Base-by-base conservation (phyloP, 2,888 invertebrate genomes). In the Eristalinus sepulchralis region DNA sequence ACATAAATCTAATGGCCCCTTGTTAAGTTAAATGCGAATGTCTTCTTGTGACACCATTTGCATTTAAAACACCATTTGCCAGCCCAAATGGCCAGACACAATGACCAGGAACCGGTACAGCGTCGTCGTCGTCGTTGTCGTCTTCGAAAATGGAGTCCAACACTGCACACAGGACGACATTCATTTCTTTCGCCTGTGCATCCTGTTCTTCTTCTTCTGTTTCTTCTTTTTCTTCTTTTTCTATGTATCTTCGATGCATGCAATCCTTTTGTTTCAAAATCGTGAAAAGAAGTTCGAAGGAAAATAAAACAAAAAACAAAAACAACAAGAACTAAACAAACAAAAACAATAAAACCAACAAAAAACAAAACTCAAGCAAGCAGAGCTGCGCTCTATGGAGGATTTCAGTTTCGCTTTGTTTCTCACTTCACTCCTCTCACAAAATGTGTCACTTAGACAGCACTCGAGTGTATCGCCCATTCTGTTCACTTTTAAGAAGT, bases 361-460 rank as follows among this genome's bases (percentile, higher is more conserved):
- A 62, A 53, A 34, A 68, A 55, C 20, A 63, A 60, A 53, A 67
- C 31, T 60, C 55, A 27, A 20, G 62, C 71, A 67, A 82, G 36
- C 60, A 59, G 24, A 63, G 62, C 63, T 55, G 68, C 27, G 27
- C 22, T 63, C 22, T 68, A 55, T 63, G 20, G 36, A 84, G 70
- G 75, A 76, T 81, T 84, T 71, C 71, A 85, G 76, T 57, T 81
- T 68, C 24, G 71, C 81, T 72, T 81, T 84, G 80, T 84, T 81
- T 81, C 66, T 55, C 80, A 57, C 55, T 71, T 71, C 57, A 67
- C 57, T 20, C 67, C 55, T 11, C 59, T 77, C 57, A 85, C 81
- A 81, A 85, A 85, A 85, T 85, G 84, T 85, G 84, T 85, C 81
- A 85, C 84, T 82, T 81, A 85, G 84, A 81, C 84, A 85, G 63